Evolutionary conservation across 1,140 invertebrate genomes (phyloP).

Genomic region (Bilobella aurantiaca): DNA sequence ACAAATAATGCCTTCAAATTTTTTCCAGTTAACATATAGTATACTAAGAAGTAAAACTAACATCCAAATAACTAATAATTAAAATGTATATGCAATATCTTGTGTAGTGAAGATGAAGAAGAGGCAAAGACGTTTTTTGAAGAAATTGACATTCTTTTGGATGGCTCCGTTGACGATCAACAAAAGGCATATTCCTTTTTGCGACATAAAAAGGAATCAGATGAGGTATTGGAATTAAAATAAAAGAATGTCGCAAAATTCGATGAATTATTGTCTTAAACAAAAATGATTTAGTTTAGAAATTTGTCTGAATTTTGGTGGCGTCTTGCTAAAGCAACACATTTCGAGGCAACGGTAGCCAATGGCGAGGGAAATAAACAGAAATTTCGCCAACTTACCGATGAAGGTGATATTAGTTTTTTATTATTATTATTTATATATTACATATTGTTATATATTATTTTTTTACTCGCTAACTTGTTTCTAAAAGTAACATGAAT

Average conservation of each 20-base stretch:
- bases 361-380: slow-evolving; percentile 43
- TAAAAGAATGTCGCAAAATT: background rate
- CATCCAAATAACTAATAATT: background rate
- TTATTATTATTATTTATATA: background rate
- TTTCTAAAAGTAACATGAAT: background rate
- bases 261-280: background rate
- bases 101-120: slow-evolving; percentile 1
- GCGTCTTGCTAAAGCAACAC: slow-evolving; percentile 56
- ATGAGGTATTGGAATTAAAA: slow-evolving; percentile 28
- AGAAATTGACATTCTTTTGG: slow-evolving; percentile 35
- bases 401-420: slow-evolving; percentile 45
- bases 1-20: background rate
- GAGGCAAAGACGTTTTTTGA: slow-evolving; percentile 21
- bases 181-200: slow-evolving; percentile 34
- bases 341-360: slow-evolving; percentile 44
- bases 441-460: background rate
- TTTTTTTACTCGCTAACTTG: no score
- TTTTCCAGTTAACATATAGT: background rate
- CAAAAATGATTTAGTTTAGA: background rate
- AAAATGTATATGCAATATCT: background rate
- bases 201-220: slow-evolving; percentile 33
- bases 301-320: slow-evolving; percentile 48
- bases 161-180: slow-evolving; percentile 27
- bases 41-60: background rate
- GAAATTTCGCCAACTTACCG: slow-evolving; percentile 46